Conservation (phyloP, 2,888 invertebrate genomes). For the Fissipunctia ypsillon region DNA sequence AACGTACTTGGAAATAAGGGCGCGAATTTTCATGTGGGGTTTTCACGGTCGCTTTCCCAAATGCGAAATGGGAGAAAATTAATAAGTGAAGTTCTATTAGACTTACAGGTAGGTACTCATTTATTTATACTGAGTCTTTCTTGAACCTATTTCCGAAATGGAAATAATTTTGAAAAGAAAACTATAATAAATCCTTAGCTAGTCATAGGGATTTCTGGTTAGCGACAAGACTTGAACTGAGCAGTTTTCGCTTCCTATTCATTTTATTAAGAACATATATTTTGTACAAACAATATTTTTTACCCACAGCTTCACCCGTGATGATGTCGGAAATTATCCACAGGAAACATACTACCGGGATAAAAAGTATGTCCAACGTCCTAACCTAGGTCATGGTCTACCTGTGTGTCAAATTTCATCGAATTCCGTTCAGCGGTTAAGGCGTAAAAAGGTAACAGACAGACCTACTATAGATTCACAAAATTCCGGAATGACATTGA, state of each 20-base stretch:
- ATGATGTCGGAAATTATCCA: too few relatives aligned
- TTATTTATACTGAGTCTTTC: background rate
- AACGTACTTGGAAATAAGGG: constrained; percentile 19
- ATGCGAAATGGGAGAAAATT: background rate
- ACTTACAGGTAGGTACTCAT: background rate
- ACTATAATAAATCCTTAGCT: background rate
- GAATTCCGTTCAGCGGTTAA: too few relatives aligned
- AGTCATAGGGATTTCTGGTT: background rate
- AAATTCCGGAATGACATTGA: background rate
- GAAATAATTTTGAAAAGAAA: background rate
- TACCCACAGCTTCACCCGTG: too few relatives aligned
- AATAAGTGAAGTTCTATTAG: background rate
- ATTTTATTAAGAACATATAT: background rate
- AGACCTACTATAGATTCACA: too few relatives aligned
- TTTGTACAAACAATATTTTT: background rate
- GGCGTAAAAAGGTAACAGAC: too few relatives aligned
- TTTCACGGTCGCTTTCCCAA: constrained; percentile 20
- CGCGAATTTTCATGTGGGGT: constrained; percentile 25
- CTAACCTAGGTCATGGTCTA: background rate
- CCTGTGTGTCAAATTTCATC: too few relatives aligned
- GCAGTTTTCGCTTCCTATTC: background rate
- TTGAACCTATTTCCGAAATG: too few relatives aligned
- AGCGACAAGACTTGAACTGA: background rate
- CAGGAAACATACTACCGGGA: background rate
- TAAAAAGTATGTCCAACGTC: background rate